Evolutionary conservation across 2,888 invertebrate genomes (phyloP), one percentile per base, ranked within the genome.

Genomic region (Philonicus albiceps): DNA sequence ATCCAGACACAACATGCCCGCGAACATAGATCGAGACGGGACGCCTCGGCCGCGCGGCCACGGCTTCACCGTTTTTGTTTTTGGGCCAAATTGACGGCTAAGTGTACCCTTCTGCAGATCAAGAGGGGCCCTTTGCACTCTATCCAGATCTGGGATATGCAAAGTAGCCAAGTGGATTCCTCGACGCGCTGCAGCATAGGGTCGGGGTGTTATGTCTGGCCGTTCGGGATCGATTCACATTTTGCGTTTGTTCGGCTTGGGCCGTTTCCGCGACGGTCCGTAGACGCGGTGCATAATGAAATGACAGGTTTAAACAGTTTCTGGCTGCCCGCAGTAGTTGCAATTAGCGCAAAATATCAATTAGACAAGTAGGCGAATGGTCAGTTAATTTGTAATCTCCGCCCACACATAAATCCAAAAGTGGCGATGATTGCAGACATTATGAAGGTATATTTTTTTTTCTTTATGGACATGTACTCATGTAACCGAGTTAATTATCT

Each of bases 1-100:
- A 53, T 72, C 84, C 84, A 84, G 84, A 84, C 84, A 84, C 37
- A 84, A 84, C 84, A 84, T 72, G 84, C 84, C 64, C 72, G 72
- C 34, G 84, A 72, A 37, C 43, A 64, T 72, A 84, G 84, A 84
- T 84, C 84, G 72, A 40, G 72, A 84, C 84, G 84, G 84, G 49
- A 76, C 49, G 43, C 74, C 27, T n/a, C n/a, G 31, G 31, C 2
- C 31, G 31, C 31, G 2, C 31, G 5, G 40, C 53, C 31, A 30
- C 13, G 27, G 43, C 19, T 16, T 72, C 37, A 37, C 64, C 72
- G 11, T 72, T 84, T 84, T 64, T 34, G 64, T 49, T 84, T 84
- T 84, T 27, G 19, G 37, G 37, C 72, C 37, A 72, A 72, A 64
- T 84, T 64, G 84, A 84, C 72, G 84, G 84, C 84, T 72, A 72